phyloP scores from a whole-genome alignment of 2,113 vertebrate species.

The Panthera tigris region DNA sequence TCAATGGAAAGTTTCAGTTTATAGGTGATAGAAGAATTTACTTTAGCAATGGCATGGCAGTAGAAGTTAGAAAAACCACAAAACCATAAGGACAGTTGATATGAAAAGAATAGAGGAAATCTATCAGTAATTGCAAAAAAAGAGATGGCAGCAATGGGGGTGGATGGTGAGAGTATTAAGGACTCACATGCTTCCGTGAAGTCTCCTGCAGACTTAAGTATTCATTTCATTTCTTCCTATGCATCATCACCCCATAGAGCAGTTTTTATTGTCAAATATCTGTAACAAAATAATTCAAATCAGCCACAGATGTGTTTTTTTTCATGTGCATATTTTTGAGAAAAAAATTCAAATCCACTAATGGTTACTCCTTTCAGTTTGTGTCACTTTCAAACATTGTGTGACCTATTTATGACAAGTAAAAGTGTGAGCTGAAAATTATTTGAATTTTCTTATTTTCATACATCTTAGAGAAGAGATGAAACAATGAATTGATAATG shows the following conservation, averaged over 20 bases:
- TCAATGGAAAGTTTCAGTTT: not conserved
- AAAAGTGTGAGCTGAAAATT: slow-evolving; percentile 3
- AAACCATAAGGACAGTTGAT: not conserved
- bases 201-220: not conserved
- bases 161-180: not conserved
- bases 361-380: not conserved
- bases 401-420: not conserved
- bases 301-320: not conserved
- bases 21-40: not conserved
- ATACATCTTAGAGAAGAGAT: not conserved
- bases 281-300: not conserved
- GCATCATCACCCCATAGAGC: not conserved
- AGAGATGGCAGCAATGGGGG: not conserved
- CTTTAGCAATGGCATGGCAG: not conserved
- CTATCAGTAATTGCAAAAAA: not conserved
- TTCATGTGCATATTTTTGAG: not conserved
- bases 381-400: not conserved
- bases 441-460: slow-evolving; percentile 12
- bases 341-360: not conserved
- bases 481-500: not conserved
- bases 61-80: not conserved
- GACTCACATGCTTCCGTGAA: not conserved
- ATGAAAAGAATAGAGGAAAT: not conserved
- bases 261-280: not conserved
- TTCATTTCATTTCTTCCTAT: not conserved